Percentiles rank a stretch among this genome's conserved stretches.
Evolutionary conservation across 2,113 vertebrate species (phyloP).

Genomic region (Melanerpes formicivorus): DNA sequence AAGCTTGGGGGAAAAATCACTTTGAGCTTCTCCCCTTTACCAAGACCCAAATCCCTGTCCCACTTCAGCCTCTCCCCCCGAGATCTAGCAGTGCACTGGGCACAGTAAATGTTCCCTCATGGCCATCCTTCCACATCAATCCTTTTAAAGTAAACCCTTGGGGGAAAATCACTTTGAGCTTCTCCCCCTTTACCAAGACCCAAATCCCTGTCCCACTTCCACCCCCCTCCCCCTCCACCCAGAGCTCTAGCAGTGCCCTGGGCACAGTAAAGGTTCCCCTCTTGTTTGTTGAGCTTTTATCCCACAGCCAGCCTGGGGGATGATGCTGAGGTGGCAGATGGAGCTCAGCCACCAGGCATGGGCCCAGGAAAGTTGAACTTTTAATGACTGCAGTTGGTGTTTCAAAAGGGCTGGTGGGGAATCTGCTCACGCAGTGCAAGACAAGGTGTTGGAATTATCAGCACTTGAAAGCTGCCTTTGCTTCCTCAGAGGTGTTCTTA

Average conservation of each 20-base stretch:
- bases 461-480: background rate
- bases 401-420: background rate
- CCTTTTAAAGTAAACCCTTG: background rate
- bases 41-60: background rate
- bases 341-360: background rate
- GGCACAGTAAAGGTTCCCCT: background rate
- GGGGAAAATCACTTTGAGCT: background rate
- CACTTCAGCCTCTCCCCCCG: background rate
- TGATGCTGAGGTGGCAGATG: background rate
- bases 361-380: background rate
- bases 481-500: background rate
- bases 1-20: background rate
- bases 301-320: accelerated
- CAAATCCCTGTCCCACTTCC: background rate
- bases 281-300: background rate
- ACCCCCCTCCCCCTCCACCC: background rate
- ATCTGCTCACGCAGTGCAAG: background rate
- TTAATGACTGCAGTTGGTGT: background rate
- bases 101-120: background rate
- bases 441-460: background rate
- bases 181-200: background rate
- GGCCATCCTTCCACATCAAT: no score
- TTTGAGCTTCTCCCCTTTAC: background rate
- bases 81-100: background rate
- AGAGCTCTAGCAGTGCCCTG: background rate